Evolutionary conservation across 2,888 invertebrate genomes (phyloP), one percentile per base, ranked within the genome.

Genomic region (Nematopogon swammerdamellus): DNA sequence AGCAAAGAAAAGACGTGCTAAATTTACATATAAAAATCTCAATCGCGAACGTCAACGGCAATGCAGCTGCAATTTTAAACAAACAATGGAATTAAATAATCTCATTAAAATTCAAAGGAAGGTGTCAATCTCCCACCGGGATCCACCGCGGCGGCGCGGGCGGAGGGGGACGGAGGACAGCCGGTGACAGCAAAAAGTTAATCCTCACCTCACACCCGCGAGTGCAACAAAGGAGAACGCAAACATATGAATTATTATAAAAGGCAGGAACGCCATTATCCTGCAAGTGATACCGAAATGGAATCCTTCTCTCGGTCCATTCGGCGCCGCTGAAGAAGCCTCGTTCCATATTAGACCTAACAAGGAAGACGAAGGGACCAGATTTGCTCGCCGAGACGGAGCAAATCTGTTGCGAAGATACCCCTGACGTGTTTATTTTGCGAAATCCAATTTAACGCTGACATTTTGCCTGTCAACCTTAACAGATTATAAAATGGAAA

Each of bases 391-490:
- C 36, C 8, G 36, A 14, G 36, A 3, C 25, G 36, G 11, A 36
- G 11, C n/a, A 36, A 14, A 36, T 36, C 11, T 4, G 6, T 14
- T 36, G 6, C 4, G 36, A 36, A 36, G n/a, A 36, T 8, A 36
- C 36, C 36, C 25, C 36, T 36, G 75, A 76, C 76, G 76, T 76
- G 75, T 79, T 79, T 79, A 79, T 77, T 77, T 76, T 75, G 71
- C 73, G 63, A 75, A 79, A 79, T 79, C 79, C 79, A 77, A 79
- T 79, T 79, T 79, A 77, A 76, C 76, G 76, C 76, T 71, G 79
- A 76, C 79, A 72, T 75, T 68, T 76, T 74, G 75, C 72, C 76
- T 77, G 79, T 79, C 77, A 73, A 67, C 77, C 79, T 77, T 76
- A 74, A 74, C 36, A 14, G 36, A 36, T 36, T 36, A 36, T 36